Conservation (phyloP, 2,113 vertebrate species). For the Cyanistes caeruleus region DNA sequence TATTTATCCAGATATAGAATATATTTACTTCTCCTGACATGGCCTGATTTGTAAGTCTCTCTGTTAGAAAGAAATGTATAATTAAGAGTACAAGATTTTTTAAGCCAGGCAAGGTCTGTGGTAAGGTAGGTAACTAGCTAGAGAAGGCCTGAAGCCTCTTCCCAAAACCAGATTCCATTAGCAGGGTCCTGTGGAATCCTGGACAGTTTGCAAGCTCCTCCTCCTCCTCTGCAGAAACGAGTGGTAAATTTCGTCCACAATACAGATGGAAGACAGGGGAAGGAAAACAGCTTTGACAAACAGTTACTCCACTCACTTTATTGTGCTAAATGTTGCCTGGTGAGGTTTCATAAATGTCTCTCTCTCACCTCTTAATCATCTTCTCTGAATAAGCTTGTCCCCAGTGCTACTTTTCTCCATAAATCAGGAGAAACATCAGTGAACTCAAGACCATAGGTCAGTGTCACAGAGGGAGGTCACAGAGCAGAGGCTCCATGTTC, state of each 20-base stretch:
- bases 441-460: neutral
- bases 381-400: neutral
- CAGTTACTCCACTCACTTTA: neutral
- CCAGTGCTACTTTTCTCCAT: rapidly evolving
- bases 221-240: neutral
- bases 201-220: neutral
- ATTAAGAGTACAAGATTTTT: neutral
- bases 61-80: neutral
- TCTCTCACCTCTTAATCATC: neutral
- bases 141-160: neutral
- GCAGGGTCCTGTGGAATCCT: neutral
- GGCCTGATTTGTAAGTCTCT: neutral
- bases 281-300: neutral
- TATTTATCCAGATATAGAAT: neutral
- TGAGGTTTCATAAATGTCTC: neutral
- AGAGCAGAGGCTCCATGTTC: neutral
- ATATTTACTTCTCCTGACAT: neutral
- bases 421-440: neutral
- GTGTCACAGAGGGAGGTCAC: neutral
- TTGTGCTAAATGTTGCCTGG: neutral
- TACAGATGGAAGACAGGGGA: neutral
- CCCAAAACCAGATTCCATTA: neutral
- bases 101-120: neutral
- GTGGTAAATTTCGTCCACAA: neutral
- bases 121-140: neutral